These are phyloP conservation scores for Athrips mouffetella DNA, from an alignment of 2,888 invertebrate genomes.

Conservation along the genomic window DNA sequence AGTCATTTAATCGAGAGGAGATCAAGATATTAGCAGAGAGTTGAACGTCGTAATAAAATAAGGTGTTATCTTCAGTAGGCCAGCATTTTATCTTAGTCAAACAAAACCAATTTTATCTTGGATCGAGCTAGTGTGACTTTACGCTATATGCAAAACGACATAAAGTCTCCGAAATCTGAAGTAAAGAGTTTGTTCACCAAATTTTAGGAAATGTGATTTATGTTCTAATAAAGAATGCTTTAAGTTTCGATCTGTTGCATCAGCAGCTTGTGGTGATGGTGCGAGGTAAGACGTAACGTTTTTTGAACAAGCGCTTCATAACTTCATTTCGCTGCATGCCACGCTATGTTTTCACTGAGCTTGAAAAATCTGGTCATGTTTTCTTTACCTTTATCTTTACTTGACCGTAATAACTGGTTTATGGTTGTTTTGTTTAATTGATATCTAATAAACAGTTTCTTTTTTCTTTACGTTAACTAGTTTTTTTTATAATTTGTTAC, in stretches of 20 bases:
- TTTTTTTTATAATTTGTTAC: background rate
- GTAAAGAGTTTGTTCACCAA: too few species aligned
- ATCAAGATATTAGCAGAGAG: background rate
- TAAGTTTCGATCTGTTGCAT: slow-evolving; percentile 14
- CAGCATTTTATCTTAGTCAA: slow-evolving; percentile 43
- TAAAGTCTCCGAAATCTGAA: too few species aligned
- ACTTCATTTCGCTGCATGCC: slow-evolving; percentile 55
- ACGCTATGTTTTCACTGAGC: slow-evolving; percentile 26
- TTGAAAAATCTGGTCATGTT: slow-evolving; percentile 12
- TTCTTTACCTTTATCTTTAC: background rate
- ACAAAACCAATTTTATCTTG: slow-evolving; percentile 30
- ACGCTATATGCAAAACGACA: too few species aligned
- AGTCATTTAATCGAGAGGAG: slow-evolving; percentile 20
- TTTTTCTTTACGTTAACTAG: background rate
- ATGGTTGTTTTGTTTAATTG: too few species aligned
- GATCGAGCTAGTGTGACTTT: background rate
- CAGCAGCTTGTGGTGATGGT: slow-evolving; percentile 66
- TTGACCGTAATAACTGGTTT: background rate
- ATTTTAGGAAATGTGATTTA: too few species aligned
- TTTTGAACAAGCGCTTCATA: slow-evolving; percentile 42
- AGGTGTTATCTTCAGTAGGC: slow-evolving; percentile 35
- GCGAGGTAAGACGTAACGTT: slow-evolving; percentile 55
- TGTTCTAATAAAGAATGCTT: slow-evolving; percentile 33
- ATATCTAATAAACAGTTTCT: background rate
- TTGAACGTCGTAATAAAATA: background rate